These are phyloP conservation scores for Hydrolagus colliei DNA, from an alignment of 2,797 vertebrate genomes.

Conservation along the genomic window DNA sequence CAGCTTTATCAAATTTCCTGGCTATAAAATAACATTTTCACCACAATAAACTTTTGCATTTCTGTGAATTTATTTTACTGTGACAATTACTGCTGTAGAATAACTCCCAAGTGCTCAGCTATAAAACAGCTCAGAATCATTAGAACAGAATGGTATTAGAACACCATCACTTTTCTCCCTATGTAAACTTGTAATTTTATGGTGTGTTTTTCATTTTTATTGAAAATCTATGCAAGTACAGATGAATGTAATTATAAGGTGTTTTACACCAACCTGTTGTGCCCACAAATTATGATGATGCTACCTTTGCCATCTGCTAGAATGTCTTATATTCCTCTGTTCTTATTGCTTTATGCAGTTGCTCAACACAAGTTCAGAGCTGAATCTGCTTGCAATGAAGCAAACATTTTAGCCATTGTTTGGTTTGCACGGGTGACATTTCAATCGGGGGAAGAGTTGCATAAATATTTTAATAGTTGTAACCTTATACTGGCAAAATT, in stretches of 20 bases:
- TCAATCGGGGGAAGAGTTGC: background rate
- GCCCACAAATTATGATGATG: background rate
- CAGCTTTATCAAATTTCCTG: slow-evolving; percentile 12
- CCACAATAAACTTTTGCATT: slow-evolving; percentile 23
- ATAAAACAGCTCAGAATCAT: background rate
- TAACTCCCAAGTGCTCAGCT: background rate
- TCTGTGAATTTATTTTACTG: background rate
- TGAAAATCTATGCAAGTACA: background rate
- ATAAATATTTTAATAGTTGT: background rate
- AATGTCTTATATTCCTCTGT: background rate
- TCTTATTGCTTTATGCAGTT: background rate
- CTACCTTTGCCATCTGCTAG: background rate
- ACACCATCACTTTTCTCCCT: background rate
- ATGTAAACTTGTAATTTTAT: slow-evolving; percentile 1
- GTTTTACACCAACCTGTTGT: background rate
- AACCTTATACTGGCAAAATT: background rate
- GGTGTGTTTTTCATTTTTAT: slow-evolving; percentile 4
- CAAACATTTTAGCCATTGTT: background rate
- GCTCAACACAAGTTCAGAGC: background rate
- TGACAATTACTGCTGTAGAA: background rate
- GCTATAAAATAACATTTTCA: background rate
- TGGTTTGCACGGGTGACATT: background rate
- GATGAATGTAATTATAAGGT: background rate
- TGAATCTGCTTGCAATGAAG: no score
- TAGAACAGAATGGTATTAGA: background rate